phyloP scores from a whole-genome alignment of 2,113 vertebrate genomes.

The Pangasianodon gigas region DNA sequence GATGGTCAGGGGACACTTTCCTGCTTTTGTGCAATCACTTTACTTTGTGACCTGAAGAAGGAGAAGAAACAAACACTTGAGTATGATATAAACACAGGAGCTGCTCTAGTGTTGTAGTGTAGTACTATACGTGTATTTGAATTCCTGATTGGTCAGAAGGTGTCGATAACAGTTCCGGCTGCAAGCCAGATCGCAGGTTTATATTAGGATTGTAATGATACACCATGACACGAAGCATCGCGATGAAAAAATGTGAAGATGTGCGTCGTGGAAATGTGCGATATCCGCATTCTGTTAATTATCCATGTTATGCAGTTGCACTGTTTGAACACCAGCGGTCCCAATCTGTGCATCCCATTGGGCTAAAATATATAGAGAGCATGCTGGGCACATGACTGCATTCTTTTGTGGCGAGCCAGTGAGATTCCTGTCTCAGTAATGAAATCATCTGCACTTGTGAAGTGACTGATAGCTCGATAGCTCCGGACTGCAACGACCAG shows the following conservation, averaged over 20 bases:
- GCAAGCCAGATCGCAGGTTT: background rate
- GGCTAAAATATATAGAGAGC: background rate
- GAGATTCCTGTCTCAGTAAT: background rate
- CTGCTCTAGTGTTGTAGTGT: background rate
- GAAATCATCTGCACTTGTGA: background rate
- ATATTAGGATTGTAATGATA: background rate
- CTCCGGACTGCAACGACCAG: background rate
- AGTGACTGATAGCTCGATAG: background rate
- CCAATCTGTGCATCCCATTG: background rate
- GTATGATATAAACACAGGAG: constrained; percentile 15
- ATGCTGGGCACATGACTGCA: background rate
- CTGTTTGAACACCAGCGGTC: background rate
- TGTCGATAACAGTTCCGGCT: background rate
- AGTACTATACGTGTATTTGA: background rate
- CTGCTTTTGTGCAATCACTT: constrained; percentile 16
- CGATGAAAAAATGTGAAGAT: background rate
- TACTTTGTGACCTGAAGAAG: constrained; percentile 24
- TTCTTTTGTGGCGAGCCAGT: background rate
- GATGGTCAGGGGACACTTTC: constrained; percentile 35
- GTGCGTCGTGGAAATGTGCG: background rate
- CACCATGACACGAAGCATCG: background rate
- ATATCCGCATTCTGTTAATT: background rate
- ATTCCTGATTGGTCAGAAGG: background rate
- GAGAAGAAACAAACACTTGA: constrained; percentile 18
- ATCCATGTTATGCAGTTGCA: background rate